phyloP scores from a whole-genome alignment of 2,113 vertebrate genomes.

The Pipra filicauda region DNA sequence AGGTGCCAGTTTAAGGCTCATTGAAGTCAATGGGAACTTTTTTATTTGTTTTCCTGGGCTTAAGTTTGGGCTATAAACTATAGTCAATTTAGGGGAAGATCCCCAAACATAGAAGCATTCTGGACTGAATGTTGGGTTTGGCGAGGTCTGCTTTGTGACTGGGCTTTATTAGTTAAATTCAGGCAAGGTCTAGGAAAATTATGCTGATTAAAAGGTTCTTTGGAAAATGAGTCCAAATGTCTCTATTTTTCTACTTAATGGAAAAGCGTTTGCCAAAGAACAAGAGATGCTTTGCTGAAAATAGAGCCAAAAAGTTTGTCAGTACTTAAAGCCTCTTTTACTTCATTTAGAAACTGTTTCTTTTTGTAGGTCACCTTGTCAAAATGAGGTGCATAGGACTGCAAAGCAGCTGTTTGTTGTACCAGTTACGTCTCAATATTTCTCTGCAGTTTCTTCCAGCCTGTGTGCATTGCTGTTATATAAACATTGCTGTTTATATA shows the following conservation, averaged over 20 bases:
- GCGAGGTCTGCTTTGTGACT: background rate
- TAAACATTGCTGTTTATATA: background rate
- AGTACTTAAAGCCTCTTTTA: background rate
- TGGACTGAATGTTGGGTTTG: constrained; percentile 1
- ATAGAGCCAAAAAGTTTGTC: background rate
- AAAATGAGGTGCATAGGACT: background rate
- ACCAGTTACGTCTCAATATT: background rate
- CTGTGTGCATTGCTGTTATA: background rate
- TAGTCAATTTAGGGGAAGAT: background rate
- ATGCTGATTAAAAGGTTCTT: background rate
- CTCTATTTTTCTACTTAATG: background rate
- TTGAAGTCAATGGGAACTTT: background rate
- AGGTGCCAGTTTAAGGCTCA: background rate
- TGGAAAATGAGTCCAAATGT: background rate
- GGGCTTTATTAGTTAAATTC: background rate
- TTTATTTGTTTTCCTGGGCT: background rate
- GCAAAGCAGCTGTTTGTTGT: background rate
- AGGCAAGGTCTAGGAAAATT: background rate
- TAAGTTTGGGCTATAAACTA: background rate
- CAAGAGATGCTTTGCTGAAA: background rate
- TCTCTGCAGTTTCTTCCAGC: background rate
- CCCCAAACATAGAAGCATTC: background rate
- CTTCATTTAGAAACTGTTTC: background rate
- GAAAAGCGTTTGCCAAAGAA: background rate
- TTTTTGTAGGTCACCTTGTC: background rate